phyloP scores from a whole-genome alignment of 2,797 vertebrate species.

The Oreortyx pictus region DNA sequence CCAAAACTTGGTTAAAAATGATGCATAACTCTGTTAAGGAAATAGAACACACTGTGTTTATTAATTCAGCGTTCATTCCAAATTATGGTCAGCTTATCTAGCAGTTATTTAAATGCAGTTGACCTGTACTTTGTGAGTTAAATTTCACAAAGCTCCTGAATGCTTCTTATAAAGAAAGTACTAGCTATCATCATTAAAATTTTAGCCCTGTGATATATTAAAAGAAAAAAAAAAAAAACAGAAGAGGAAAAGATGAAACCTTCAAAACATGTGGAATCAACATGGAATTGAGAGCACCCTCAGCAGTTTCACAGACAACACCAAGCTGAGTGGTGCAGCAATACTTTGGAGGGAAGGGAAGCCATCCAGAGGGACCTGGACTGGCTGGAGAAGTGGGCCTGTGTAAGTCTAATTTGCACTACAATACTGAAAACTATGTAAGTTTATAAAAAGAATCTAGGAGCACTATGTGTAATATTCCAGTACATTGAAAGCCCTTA shows the following conservation, averaged over 20 bases:
- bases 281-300: too few relatives aligned
- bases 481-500: background rate
- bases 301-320: too few relatives aligned
- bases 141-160: background rate
- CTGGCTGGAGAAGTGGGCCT: too few relatives aligned
- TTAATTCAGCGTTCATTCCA: background rate
- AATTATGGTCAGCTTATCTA: background rate
- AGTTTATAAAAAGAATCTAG: background rate
- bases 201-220: background rate
- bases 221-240: background rate
- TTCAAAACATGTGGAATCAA: background rate
- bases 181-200: background rate
- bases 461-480: background rate
- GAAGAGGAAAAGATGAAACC: background rate
- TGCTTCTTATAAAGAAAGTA: background rate
- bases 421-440: background rate
- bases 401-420: background rate
- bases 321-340: too few relatives aligned
- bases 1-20: background rate
- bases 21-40: background rate
- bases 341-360: too few relatives aligned
- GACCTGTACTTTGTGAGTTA: background rate
- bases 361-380: too few relatives aligned
- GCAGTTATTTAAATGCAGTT: background rate
- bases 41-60: background rate